These are phyloP conservation scores for Cataglyphis livida DNA, from an alignment of 2,888 invertebrate species.

Conservation along the genomic window DNA sequence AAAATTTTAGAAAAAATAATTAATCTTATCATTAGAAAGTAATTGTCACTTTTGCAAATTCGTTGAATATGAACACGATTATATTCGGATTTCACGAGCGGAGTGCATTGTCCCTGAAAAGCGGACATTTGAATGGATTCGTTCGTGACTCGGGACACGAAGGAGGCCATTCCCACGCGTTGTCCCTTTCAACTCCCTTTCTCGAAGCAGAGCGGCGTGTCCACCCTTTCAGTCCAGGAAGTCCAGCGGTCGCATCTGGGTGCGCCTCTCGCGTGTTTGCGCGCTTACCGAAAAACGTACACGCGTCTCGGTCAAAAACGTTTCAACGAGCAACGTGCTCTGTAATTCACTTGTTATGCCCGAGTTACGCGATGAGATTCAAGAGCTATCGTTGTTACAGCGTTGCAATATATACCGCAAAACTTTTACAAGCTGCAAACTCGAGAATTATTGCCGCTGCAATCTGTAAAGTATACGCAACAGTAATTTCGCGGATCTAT, in stretches of 20 bases:
- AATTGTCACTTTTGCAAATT: background rate
- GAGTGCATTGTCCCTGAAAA: slow-evolving; percentile 15
- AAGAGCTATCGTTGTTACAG: background rate
- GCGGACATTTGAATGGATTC: slow-evolving; percentile 23
- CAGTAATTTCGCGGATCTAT: background rate
- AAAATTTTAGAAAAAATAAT: background rate
- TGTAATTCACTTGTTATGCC: slow-evolving; percentile 60
- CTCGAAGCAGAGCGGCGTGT: slow-evolving; percentile 61
- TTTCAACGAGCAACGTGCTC: slow-evolving; percentile 47
- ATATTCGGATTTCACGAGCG: slow-evolving; percentile 1
- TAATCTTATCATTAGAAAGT: background rate
- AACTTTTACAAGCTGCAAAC: background rate
- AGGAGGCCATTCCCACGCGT: slow-evolving; percentile 69
- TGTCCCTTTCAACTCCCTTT: slow-evolving; percentile 45
- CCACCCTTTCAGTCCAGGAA: slow-evolving; percentile 67
- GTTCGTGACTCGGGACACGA: slow-evolving; percentile 13
- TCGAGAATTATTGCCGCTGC: slow-evolving; percentile 33
- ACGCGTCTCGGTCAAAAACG: slow-evolving; percentile 35
- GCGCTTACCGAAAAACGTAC: slow-evolving; percentile 50
- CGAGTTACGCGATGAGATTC: background rate
- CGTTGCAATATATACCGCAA: background rate
- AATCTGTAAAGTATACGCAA: slow-evolving; percentile 2
- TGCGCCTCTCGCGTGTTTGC: slow-evolving; percentile 51
- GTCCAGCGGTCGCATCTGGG: slow-evolving; percentile 35
- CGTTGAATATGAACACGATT: background rate